Base-by-base conservation (phyloP, 2,797 vertebrate species). In the Chaenodraco wilsoni region DNA sequence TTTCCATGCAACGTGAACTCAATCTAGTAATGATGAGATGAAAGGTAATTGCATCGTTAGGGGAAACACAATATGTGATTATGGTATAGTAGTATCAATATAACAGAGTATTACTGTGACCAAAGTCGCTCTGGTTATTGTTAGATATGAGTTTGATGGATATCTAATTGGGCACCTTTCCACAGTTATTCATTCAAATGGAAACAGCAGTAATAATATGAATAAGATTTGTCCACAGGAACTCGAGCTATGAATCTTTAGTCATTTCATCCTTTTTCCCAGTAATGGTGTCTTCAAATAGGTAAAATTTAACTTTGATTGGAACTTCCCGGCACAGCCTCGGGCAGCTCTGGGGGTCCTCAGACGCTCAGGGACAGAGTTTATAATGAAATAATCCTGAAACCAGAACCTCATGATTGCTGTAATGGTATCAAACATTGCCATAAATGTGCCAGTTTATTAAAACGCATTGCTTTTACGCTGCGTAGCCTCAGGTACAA, bases 121-220 rank as follows among this genome's bases (percentile, higher is more conserved):
- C 21, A 37, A 55, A n/a, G 2, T 51, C 19, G 2, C 10, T 2
- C 10, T 62, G 27, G 10, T 14, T 41, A 68, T 44, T 14, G 8
- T 27, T n/a, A 31, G 16, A 27, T 23, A 10, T 60, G 40, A 11
- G 37, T 52, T 56, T 62, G 48, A 67, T 21, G 1, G 23, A 64
- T 23, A 59, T 56, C 27, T 62, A 62, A 59, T 58, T 49, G 33
- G 48, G 19, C 66, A 63, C 15, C 45, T 50, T 57, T 64, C 54
- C 31, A 37, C 41, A 46, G 46, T 54, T 58, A 49, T 68, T 72
- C 21, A 70, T 78, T 45, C 5, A 64, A 67, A 68, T 19, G 13
- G 45, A 1, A 70, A 49, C 48, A 67, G 37, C 48, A 64, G 31
- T 21, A 37, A 14, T n/a, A 54, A 45, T 9, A 59, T 37, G 43